phyloP scores from a whole-genome alignment of 1,140 invertebrate genomes.

The Papilio polytes region DNA sequence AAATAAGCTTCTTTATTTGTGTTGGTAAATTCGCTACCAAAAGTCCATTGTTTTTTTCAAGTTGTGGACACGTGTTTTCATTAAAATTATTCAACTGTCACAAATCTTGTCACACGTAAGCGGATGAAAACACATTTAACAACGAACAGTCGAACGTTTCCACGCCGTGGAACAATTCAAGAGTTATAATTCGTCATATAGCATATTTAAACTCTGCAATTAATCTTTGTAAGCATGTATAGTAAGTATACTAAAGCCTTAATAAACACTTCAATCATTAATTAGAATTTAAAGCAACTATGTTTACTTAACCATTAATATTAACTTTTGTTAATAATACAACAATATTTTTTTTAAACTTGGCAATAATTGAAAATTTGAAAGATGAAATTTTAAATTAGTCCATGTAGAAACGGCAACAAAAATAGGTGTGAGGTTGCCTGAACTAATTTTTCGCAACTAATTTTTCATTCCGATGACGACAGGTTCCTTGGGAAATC shows the following conservation, averaged over 20 bases:
- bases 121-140: conserved; percentile 69
- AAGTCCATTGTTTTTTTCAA: conserved; percentile 23
- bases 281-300: too few species aligned
- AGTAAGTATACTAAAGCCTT: too few species aligned
- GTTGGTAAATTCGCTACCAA: not conserved
- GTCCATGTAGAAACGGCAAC: too few species aligned
- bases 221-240: too few species aligned
- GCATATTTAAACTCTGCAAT: too few species aligned
- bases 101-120: conserved; percentile 52
- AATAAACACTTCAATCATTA: too few species aligned
- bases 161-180: not conserved
- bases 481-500: not conserved
- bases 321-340: too few species aligned
- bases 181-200: not conserved
- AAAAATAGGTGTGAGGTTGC: not conserved
- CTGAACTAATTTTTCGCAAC: not conserved
- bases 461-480: not conserved
- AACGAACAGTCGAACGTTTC: conserved; percentile 46
- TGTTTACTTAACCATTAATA: too few species aligned
- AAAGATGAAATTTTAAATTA: too few species aligned
- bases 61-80: not conserved
- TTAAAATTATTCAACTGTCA: conserved; percentile 57
- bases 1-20: not conserved
- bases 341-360: too few species aligned
- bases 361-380: too few species aligned